A percentile compares a stretch with the other conserved stretches of the same genome.
Evolutionary conservation across 53 echinoderm and acorn worm species (phyloP).

Genomic region (Patiria pectinifera): DNA sequence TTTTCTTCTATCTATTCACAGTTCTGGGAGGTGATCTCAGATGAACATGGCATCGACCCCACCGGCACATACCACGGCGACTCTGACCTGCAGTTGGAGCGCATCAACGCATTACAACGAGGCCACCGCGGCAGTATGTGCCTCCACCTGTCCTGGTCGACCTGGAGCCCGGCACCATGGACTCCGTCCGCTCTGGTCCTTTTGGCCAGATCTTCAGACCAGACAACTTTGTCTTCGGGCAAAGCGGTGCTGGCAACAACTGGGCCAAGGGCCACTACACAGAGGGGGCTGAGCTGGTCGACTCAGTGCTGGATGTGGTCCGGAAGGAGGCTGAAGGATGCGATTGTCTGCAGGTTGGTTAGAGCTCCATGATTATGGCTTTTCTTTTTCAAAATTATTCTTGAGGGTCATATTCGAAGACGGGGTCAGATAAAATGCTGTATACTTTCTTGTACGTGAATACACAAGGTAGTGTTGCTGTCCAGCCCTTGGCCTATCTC

Average conservation of each 20-base stretch:
- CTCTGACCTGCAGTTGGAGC: conserved; percentile 88
- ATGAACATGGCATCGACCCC: conserved; percentile 91
- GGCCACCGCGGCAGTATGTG: conserved; percentile 81
- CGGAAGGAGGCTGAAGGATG: conserved; percentile 80
- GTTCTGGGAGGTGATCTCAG: conserved; percentile 96
- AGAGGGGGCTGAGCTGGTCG: conserved; percentile 84
- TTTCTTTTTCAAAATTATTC: no score
- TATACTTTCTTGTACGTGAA: no score
- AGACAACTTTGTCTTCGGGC: conserved; percentile 87
- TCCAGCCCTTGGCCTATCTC: no score
- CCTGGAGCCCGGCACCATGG: conserved; percentile 92
- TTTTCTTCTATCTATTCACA: conserved; percentile 8
- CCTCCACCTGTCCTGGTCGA: conserved; percentile 81
- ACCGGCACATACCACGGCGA: conserved; percentile 96
- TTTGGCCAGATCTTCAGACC: conserved; percentile 83
- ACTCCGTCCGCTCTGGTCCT: conserved; percentile 81
- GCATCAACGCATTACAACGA: conserved; percentile 93
- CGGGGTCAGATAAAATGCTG: no score
- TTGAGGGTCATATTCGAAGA: no score
- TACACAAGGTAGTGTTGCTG: no score
- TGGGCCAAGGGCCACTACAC: conserved; percentile 92
- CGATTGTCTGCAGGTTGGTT: conserved; percentile 76
- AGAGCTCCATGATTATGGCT: no score
- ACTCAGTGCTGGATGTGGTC: conserved; percentile 85
- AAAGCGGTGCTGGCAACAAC: conserved; percentile 89